Evolutionary conservation across 2,888 invertebrate species (phyloP), one percentile per base, ranked within the genome.

Genomic region (Teleiodes luculella): DNA sequence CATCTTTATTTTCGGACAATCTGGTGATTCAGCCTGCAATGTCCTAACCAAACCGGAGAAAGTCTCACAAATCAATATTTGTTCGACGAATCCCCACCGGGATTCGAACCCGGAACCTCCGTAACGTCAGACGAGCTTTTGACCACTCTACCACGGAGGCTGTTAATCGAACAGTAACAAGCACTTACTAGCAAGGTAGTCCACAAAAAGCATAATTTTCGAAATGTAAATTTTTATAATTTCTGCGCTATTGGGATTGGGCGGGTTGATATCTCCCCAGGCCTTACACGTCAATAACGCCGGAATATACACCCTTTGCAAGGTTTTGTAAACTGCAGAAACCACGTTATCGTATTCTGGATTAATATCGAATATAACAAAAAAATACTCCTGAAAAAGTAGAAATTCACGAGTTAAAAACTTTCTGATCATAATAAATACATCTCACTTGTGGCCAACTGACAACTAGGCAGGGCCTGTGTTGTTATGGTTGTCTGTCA

Each of bases 241-340:
- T 6, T 82, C 79, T 36, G 60, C 66, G 59, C 88, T 88, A 16
- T 70, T 80, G 1, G 89, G 88, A 54, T 89, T 87, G 0, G 89
- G 89, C 0, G 88, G 88, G 56, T 89, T 90, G 3, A 90, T 66
- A 46, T 86, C 79, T 14, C 90, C 89, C 89, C 89, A 89, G 1
- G 74, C 81, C 55, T 76, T 72, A 55, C 86, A 87, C 3, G 56
- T 66, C 46, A 71, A 64, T 13, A 89, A 54, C 1, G 87, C 82
- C 1, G 83, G 84, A 2, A 87, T 58, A 48, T 85, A 86, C 1
- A 82, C 78, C 10, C 65, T 63, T 1, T 56, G 55, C 74, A 89
- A 68, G 0, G 80, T 82, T 39, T 74, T 83, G 66, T 63, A 86
- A 52, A 86, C 76, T 10, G 76, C 87, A n/a, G 88, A 88, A 1